A percentile compares a stretch with the other conserved stretches of the same genome.
These are phyloP conservation scores for Limnothrissa miodon DNA, from an alignment of 2,113 vertebrate genomes.

Conservation along the genomic window DNA sequence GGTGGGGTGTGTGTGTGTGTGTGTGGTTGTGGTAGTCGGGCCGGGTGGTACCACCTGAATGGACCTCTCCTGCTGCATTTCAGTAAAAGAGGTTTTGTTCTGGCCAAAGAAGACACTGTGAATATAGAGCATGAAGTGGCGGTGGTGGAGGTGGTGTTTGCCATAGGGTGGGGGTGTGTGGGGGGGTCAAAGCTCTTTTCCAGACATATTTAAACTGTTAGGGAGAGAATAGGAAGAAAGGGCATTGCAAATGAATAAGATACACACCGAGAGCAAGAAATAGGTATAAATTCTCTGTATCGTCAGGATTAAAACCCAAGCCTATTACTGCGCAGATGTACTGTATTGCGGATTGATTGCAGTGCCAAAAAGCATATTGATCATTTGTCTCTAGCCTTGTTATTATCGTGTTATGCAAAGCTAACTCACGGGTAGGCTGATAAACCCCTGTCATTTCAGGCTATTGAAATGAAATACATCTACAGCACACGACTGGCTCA, in stretches of 20 bases:
- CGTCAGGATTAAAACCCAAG: constrained; percentile 24
- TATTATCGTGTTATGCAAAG: constrained; percentile 26
- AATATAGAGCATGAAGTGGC: constrained; percentile 26
- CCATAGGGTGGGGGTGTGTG: not conserved
- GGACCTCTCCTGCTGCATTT: constrained; percentile 47
- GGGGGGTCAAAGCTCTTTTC: constrained; percentile 43
- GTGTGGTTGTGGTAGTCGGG: not conserved
- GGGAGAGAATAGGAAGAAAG: not conserved
- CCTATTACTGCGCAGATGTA: constrained; percentile 18
- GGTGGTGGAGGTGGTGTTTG: not conserved
- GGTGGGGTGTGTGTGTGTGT: constrained; percentile 14
- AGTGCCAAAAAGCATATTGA: constrained; percentile 30
- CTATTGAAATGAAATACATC: constrained; percentile 31
- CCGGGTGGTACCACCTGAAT: constrained; percentile 47
- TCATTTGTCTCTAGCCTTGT: constrained; percentile 35
- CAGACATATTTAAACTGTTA: constrained; percentile 42
- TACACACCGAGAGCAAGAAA: not conserved
- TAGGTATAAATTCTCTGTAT: not conserved
- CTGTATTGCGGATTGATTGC: constrained; percentile 29
- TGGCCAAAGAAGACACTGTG: constrained; percentile 45
- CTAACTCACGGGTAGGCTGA: constrained; percentile 19
- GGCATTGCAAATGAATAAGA: not conserved
- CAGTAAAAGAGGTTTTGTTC: constrained; percentile 54
- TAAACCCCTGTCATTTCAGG: constrained; percentile 28
- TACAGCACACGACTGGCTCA: not conserved